Percentiles rank a stretch among this genome's conserved stretches.
Conservation (phyloP, 2,888 invertebrate genomes). For the Quadroppia sp. region DNA sequence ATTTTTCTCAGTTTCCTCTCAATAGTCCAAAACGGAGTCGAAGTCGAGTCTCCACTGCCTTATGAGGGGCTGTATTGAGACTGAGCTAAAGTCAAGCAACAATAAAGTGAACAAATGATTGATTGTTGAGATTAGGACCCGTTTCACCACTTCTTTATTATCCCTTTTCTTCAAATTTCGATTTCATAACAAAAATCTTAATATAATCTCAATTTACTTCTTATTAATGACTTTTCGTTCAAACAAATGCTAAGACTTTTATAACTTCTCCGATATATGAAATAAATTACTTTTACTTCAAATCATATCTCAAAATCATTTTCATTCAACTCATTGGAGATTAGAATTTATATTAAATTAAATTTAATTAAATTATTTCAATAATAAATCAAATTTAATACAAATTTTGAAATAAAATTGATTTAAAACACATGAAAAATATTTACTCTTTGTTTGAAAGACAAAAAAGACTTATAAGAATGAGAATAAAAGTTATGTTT, state of each 20-base stretch:
- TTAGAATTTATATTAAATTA: no score
- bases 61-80: background rate
- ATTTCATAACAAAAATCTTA: constrained; percentile 36
- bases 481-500: no score
- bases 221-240: constrained; percentile 29
- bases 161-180: constrained; percentile 30
- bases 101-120: constrained; percentile 35
- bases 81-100: constrained; percentile 4
- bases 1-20: constrained; percentile 31
- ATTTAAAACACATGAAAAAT: no score
- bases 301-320: background rate
- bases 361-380: no score
- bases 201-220: constrained; percentile 34
- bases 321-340: no score
- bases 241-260: constrained; percentile 3
- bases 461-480: no score
- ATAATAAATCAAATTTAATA: no score
- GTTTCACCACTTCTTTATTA: constrained; percentile 24
- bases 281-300: background rate
- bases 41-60: constrained; percentile 16
- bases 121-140: constrained; percentile 34
- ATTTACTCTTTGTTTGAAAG: no score
- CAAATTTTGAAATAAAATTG: no score
- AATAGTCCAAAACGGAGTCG: background rate
- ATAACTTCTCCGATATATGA: constrained; percentile 4